These are phyloP conservation scores for Nomada lathburiana DNA, from an alignment of 2,888 invertebrate genomes.

Conservation along the genomic window DNA sequence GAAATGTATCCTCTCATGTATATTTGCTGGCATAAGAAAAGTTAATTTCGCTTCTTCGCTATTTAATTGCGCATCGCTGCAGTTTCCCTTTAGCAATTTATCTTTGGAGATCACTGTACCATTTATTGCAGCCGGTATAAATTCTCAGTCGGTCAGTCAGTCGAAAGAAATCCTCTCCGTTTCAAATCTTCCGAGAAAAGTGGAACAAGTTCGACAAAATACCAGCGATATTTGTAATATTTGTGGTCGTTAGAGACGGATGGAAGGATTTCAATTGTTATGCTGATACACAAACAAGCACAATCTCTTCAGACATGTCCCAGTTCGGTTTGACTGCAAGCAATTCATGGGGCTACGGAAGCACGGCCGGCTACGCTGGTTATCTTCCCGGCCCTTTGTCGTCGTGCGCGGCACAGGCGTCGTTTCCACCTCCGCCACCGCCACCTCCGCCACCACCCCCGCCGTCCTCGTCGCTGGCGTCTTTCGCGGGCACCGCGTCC, in stretches of 20 bases:
- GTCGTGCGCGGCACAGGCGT: slow-evolving; percentile 88
- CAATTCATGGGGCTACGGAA: slow-evolving; percentile 95
- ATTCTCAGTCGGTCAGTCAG: too few species aligned
- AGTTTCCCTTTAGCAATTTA: too few species aligned
- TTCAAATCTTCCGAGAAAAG: too few species aligned
- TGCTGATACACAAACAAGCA: slow-evolving; percentile 29
- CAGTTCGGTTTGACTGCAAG: slow-evolving; percentile 93
- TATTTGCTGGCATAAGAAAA: too few species aligned
- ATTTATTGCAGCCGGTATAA: too few species aligned
- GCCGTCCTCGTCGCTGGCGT: slow-evolving; percentile 78
- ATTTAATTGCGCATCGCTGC: too few species aligned
- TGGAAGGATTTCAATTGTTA: neutral
- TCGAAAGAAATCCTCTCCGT: too few species aligned
- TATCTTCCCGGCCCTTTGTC: slow-evolving; percentile 91
- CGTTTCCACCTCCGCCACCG: slow-evolving; percentile 81
- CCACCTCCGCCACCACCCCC: slow-evolving; percentile 77
- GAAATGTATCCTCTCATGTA: too few species aligned
- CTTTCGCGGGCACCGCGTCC: slow-evolving; percentile 79
- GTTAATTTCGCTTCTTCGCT: neutral
- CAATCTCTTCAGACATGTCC: slow-evolving; percentile 89
- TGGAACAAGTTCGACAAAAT: too few species aligned
- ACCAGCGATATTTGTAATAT: too few species aligned
- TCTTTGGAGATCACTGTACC: too few species aligned
- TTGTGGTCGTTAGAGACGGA: neutral
- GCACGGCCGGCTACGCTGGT: slow-evolving; percentile 94